Conservation (phyloP, 1,140 invertebrate species). For the Bombus cullumanus region DNA sequence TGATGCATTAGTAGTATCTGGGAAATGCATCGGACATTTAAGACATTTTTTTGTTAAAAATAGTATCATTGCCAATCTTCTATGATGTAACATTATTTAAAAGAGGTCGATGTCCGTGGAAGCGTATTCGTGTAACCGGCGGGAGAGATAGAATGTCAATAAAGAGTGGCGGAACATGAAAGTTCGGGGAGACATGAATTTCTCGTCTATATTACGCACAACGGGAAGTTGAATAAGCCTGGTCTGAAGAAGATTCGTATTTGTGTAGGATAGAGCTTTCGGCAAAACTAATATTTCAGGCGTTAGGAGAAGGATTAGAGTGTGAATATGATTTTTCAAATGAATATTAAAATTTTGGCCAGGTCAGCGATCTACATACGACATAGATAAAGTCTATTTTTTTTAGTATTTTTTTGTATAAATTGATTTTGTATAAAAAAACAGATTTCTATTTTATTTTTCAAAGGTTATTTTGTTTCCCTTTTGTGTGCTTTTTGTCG, state of each 20-base stretch:
- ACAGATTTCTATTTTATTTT: not conserved
- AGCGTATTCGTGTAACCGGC: conserved; percentile 52
- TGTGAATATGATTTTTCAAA: not conserved
- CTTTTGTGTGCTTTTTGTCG: not conserved
- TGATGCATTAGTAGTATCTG: not conserved
- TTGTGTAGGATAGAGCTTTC: conserved; percentile 1
- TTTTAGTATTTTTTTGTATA: not conserved
- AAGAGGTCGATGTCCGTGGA: conserved; percentile 58
- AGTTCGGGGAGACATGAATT: conserved; percentile 43
- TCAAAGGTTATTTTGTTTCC: not conserved
- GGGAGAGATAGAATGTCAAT: conserved; percentile 64
- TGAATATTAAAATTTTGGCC: not conserved
- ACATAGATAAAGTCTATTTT: not conserved
- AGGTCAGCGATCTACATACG: not conserved
- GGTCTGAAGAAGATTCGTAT: conserved; percentile 3
- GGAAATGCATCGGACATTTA: not conserved
- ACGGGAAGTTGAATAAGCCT: not conserved
- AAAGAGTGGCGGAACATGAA: conserved; percentile 56
- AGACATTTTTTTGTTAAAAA: not conserved
- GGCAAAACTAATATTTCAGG: conserved; percentile 19
- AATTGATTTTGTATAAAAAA: not conserved
- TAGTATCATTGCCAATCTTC: conserved; percentile 12
- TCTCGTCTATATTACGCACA: conserved; percentile 27
- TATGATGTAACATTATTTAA: conserved; percentile 56
- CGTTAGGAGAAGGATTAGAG: not conserved